Conservation (phyloP, 1,140 invertebrate species). For the Hyphantria cunea region DNA sequence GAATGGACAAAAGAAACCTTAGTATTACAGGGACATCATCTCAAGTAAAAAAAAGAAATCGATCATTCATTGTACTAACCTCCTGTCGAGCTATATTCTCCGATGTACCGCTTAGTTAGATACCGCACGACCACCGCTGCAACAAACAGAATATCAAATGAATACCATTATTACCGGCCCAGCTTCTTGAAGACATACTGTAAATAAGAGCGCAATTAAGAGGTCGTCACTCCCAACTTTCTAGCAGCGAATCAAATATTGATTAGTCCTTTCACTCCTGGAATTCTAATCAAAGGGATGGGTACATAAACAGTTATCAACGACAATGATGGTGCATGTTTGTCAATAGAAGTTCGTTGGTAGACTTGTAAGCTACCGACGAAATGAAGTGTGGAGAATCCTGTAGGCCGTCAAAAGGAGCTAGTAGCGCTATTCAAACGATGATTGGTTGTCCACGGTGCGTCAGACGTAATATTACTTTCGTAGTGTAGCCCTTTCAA, state of each 20-base stretch:
- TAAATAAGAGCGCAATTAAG: constrained; percentile 43
- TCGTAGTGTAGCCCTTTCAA: constrained; percentile 32
- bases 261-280: constrained; percentile 70
- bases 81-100: constrained; percentile 91
- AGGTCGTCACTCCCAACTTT: constrained; percentile 69
- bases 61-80: constrained; percentile 81
- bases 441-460: constrained; percentile 61
- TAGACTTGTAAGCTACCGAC: constrained; percentile 51
- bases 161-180: constrained; percentile 21
- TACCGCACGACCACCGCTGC: constrained; percentile 91
- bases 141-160: constrained; percentile 76
- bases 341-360: constrained; percentile 42
- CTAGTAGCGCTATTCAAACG: constrained; percentile 53
- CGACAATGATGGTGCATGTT: constrained; percentile 68
- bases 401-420: constrained; percentile 59
- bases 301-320: constrained; percentile 63
- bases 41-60: no score
- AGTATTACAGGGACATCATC: no score
- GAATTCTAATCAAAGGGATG: constrained; percentile 55
- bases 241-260: constrained; percentile 47
- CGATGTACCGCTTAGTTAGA: constrained; percentile 90
- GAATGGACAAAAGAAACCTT: no score
- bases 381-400: constrained; percentile 67
- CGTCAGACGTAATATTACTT: constrained; percentile 29
- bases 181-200: constrained; percentile 26